Conservation (phyloP, 2,797 vertebrate genomes). For the Thunnus albacares region DNA sequence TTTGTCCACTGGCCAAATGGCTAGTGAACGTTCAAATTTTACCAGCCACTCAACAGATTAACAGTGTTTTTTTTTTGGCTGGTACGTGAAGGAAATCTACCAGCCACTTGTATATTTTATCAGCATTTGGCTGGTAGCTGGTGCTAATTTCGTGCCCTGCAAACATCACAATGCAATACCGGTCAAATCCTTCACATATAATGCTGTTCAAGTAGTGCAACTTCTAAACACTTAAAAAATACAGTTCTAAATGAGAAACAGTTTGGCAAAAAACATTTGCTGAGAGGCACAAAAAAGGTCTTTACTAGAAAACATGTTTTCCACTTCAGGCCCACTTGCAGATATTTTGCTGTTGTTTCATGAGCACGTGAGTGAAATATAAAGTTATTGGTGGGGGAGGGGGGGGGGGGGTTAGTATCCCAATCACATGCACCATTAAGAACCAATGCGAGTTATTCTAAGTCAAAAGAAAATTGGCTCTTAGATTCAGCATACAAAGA, state of each 20-base stretch:
- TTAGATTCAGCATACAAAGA: slow-evolving; percentile 1
- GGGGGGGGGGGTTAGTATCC: no score
- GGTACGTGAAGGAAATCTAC: no score
- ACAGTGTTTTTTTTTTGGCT: no score
- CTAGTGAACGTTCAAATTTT: no score
- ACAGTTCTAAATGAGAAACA: slow-evolving; percentile 20
- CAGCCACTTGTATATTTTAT: no score
- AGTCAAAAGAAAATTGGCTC: not conserved
- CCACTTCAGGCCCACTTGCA: slow-evolving; percentile 16
- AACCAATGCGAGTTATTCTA: not conserved
- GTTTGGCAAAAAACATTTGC: not conserved
- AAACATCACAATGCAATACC: not conserved
- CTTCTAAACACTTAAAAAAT: not conserved
- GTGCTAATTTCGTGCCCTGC: no score
- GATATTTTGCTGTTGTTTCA: not conserved
- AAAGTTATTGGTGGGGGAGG: not conserved
- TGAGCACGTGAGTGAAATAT: not conserved
- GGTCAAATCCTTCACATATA: slow-evolving; percentile 23
- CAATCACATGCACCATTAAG: not conserved
- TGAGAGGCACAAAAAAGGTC: slow-evolving; percentile 10
- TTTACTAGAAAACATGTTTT: slow-evolving; percentile 6
- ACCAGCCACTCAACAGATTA: no score
- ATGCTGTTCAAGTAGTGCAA: slow-evolving; percentile 13
- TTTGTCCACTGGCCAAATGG: no score
- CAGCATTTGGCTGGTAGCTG: no score